These are phyloP conservation scores for Drosophila parabipectinata DNA, from an alignment of 1,140 invertebrate genomes.

Conservation along the genomic window DNA sequence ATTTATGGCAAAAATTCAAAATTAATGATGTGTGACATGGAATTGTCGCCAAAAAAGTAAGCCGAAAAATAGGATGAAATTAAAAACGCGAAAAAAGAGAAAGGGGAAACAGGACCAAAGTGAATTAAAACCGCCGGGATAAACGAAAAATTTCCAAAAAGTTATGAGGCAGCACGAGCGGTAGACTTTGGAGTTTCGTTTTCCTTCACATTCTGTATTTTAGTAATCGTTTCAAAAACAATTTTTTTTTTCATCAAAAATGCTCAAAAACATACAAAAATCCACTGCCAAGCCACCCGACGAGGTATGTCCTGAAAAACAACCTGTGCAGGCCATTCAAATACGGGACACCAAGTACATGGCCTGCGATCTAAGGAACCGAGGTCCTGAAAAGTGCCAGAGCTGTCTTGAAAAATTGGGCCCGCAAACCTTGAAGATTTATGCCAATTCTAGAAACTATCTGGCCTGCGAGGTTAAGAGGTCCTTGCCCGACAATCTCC, in stretches of 20 bases:
- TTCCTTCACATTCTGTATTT: background rate
- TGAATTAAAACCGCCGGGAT: background rate
- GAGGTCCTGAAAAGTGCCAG: conserved; percentile 1
- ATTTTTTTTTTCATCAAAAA: conserved; percentile 4
- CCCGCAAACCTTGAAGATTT: conserved; percentile 1
- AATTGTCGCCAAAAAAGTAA: conserved; percentile 58
- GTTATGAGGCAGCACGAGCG: background rate
- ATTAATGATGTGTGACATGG: conserved; percentile 79
- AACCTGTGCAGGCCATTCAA: background rate
- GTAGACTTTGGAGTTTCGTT: conserved; percentile 2
- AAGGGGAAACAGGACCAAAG: background rate
- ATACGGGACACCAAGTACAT: conserved; percentile 3
- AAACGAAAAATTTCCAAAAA: background rate
- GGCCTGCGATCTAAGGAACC: conserved; percentile 8
- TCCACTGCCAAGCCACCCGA: background rate
- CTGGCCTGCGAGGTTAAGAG: conserved; percentile 13
- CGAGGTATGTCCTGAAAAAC: background rate
- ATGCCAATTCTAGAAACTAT: conserved; percentile 9
- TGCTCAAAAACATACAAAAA: conserved; percentile 9
- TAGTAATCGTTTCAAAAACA: background rate
- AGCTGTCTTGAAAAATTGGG: conserved; percentile 2
- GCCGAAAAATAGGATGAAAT: conserved; percentile 43
- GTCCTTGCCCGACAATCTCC: background rate
- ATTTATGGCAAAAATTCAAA: conserved; percentile 78
- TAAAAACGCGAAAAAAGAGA: conserved; percentile 1